Percentiles rank a stretch among this genome's conserved stretches.
Conservation (phyloP, 2,113 vertebrate genomes). For the Oreochromis aureus region DNA sequence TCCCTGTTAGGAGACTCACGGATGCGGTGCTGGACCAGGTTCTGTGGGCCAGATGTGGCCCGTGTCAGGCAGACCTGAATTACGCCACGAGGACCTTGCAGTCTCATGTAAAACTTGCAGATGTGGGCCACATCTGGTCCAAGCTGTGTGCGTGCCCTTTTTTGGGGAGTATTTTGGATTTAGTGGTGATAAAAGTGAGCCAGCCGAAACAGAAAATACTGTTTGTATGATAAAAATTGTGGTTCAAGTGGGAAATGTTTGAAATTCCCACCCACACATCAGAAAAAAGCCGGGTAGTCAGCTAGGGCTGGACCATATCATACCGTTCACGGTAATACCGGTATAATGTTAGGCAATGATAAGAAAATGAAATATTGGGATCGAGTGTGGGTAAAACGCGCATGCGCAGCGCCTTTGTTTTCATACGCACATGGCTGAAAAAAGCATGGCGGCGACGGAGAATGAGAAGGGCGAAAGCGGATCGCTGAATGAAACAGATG, state of each 20-base stretch:
- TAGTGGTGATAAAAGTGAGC: too few species aligned
- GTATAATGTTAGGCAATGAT: background rate
- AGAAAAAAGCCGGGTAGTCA: background rate
- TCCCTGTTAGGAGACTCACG: too few species aligned
- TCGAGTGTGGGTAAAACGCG: background rate
- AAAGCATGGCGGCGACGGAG: rapidly evolving
- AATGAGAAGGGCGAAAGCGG: rapidly evolving
- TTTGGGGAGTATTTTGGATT: too few species aligned
- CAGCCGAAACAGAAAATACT: background rate
- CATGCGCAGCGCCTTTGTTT: background rate
- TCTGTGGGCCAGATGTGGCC: too few species aligned
- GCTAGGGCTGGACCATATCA: background rate
- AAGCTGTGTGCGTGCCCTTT: too few species aligned
- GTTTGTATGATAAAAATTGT: too few species aligned
- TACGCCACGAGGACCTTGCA: too few species aligned
- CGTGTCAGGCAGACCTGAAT: background rate
- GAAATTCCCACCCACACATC: background rate
- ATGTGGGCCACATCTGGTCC: too few species aligned
- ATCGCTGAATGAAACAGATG: background rate
- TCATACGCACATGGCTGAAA: background rate
- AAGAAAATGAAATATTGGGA: rapidly evolving
- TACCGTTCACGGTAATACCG: background rate
- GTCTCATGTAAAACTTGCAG: too few species aligned
- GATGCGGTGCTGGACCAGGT: too few species aligned
- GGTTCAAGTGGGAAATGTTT: too few species aligned